Evolutionary conservation across 2,797 vertebrate species (phyloP), one percentile per base, ranked within the genome.

Genomic region (Betta splendens): DNA sequence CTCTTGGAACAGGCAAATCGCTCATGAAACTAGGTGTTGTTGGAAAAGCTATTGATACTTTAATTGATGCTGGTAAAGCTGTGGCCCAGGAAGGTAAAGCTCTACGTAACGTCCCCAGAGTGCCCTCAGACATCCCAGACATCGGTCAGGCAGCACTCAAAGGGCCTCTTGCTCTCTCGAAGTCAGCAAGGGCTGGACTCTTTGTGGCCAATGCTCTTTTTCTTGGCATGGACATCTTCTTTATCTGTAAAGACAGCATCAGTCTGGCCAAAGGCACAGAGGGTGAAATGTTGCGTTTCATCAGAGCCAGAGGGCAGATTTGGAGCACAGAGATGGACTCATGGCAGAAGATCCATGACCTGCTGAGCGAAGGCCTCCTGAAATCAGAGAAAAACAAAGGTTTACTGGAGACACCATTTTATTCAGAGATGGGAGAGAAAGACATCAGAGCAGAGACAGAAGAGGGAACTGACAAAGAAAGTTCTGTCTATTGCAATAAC

Each of bases 181-280:
- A 80, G 2, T 29, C 79, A 9, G 82, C 80, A 18, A 86, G 89
- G 50, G 83, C 62, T 0, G 81, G 83, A 8, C 6, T 87, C 2
- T 90, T 92, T 0, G 62, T 50, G 0, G 0, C 81, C 11, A 91
- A 90, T 7, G 81, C 78, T 23, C 56, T 90, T 2, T 92, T 92
- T 55, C 45, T 93, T 3, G 88, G 88, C 13, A 23, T 90, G 50
- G 89, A 92, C 10, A 31, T 90, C 9, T 44, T 90, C 52, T 80
- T 83, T 62, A 92, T 92, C 77, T 84, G 82, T n/a, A 90, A 85
- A 69, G 84, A 90, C 58, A 81, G 90, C 52, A 56, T 90, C 1
- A 74, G 76, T 77, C 70, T 92, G 72, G 64, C 83, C 48, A 87
- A 80, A 77, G 89, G 89, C 16, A 85, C 59, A 13, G 66, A 90